Evolutionary conservation across 30 jellyfish, hydroid and myxozoan genomes (phyloP).

Genomic region (Catostylus mosaicus): DNA sequence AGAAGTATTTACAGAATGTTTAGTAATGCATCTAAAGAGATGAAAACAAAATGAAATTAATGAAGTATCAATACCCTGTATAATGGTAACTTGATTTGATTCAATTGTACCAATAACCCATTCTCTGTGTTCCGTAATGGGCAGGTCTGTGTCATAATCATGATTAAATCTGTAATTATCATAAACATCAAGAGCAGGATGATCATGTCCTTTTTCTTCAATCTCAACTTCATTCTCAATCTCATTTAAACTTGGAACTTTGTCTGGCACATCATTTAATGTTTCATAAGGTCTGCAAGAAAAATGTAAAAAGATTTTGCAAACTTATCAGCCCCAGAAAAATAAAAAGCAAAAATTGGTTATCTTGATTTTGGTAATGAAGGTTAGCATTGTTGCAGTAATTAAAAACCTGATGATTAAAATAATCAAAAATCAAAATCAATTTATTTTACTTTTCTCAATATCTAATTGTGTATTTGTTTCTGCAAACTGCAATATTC

Average conservation of each 20-base stretch:
- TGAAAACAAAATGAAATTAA: background rate
- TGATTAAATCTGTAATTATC: constrained; percentile 86
- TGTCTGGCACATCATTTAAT: constrained; percentile 29
- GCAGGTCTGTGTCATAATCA: constrained; percentile 81
- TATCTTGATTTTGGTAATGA: no score
- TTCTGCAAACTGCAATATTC: no score
- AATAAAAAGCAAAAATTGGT: no score
- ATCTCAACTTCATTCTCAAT: constrained; percentile 42
- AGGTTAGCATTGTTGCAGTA: no score
- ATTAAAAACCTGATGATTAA: no score
- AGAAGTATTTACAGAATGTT: no score
- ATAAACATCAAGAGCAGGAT: constrained; percentile 85
- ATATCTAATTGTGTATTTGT: no score
- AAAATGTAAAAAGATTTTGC: no score
- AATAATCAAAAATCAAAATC: no score
- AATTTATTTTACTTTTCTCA: no score
- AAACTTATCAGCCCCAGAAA: no score
- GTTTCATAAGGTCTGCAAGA: constrained; percentile 7
- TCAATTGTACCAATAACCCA: constrained; percentile 88
- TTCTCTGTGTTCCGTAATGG: constrained; percentile 83
- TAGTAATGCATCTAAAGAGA: no score
- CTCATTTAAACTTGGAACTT: constrained; percentile 26
- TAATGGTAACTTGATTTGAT: constrained; percentile 86
- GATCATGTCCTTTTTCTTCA: constrained; percentile 52
- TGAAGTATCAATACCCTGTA: constrained; percentile 74